A percentile compares a stretch with the other conserved stretches of the same genome.
Evolutionary conservation across 1,140 invertebrate species (phyloP).

Genomic region (Vanessa tameamea): DNA sequence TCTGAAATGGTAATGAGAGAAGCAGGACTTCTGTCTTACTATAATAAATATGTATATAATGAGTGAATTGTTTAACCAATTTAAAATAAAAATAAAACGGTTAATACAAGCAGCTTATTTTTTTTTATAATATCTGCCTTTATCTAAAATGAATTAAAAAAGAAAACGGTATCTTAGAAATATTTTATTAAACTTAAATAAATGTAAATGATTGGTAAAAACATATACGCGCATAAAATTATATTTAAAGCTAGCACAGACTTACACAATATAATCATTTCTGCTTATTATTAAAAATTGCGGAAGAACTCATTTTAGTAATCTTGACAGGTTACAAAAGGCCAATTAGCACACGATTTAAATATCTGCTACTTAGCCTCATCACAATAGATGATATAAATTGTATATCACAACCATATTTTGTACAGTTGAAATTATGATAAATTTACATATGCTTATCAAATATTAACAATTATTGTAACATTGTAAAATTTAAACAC

Average conservation of each 20-base stretch:
- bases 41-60: too few species aligned
- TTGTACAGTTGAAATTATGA: slow-evolving; percentile 18
- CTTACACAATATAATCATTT: slow-evolving; percentile 37
- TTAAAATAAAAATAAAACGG: too few species aligned
- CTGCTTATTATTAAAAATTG: slow-evolving; percentile 5
- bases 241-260: slow-evolving; percentile 69
- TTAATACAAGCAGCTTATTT: too few species aligned
- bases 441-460: slow-evolving; percentile 23
- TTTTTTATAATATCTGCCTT: too few species aligned
- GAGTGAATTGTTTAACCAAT: too few species aligned
- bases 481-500: slow-evolving; percentile 4
- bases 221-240: slow-evolving; percentile 30
- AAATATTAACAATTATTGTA: slow-evolving; percentile 21
- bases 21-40: too few species aligned
- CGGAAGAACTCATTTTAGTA: slow-evolving; percentile 5
- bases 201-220: slow-evolving; percentile 25
- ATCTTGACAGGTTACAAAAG: not conserved
- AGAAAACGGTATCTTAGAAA: slow-evolving; percentile 10
- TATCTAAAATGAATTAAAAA: too few species aligned
- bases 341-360: not conserved
- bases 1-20: too few species aligned
- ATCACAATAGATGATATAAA: slow-evolving; percentile 9
- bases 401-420: slow-evolving; percentile 38
- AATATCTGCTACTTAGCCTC: slow-evolving; percentile 13
- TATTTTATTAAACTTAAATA: slow-evolving; percentile 34